phyloP scores from a whole-genome alignment of 2,113 vertebrate species.

The Bos indicus region DNA sequence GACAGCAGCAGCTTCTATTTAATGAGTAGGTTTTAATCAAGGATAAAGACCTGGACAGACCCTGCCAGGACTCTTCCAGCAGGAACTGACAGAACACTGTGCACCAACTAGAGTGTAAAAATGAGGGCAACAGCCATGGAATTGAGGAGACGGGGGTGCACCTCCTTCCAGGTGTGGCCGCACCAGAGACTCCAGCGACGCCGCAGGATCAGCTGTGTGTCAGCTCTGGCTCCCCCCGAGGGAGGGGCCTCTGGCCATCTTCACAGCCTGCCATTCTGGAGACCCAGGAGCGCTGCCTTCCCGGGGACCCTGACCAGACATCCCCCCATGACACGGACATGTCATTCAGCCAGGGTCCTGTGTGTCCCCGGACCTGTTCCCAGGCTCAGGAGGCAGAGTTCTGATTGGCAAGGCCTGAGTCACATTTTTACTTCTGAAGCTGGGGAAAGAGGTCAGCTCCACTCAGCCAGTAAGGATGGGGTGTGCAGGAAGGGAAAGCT shows the following conservation, averaged over 20 bases:
- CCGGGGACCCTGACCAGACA: neutral
- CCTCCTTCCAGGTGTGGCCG: neutral
- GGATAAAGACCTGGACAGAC: neutral
- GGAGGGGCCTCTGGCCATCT: neutral
- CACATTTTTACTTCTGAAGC: neutral
- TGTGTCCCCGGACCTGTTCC: accelerated
- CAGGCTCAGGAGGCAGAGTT: neutral
- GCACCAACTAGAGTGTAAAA: neutral
- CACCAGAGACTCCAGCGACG: neutral
- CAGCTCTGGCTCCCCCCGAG: neutral
- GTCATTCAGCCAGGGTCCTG: accelerated
- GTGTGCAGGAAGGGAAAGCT: neutral
- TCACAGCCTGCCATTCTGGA: too few species aligned
- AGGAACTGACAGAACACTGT: neutral
- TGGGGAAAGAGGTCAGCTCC: too few species aligned
- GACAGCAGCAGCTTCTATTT: neutral
- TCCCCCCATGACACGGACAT: accelerated
- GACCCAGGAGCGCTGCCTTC: neutral
- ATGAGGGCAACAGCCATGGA: accelerated
- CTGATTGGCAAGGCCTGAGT: neutral
- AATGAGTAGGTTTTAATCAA: neutral
- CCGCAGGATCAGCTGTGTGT: accelerated
- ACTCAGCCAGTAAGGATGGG: neutral
- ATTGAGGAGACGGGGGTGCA: accelerated
- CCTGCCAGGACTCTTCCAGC: neutral